phyloP scores from a whole-genome alignment of 1,140 invertebrate genomes.

The Aleiodes sp. region DNA sequence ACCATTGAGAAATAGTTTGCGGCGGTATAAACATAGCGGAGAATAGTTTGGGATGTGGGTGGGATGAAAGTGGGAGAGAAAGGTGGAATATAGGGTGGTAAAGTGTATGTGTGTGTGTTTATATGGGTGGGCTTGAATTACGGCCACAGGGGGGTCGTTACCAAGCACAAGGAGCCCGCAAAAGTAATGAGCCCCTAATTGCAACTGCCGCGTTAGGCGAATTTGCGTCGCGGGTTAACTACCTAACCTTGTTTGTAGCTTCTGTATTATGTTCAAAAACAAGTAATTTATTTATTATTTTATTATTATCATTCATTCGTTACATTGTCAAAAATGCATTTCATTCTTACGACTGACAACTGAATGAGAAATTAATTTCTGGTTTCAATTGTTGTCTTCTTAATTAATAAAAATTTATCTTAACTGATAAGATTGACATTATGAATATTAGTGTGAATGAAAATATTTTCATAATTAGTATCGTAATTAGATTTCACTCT shows the following conservation, averaged over 20 bases:
- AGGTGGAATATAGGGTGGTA: not conserved
- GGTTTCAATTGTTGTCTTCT: no score
- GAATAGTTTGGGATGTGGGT: conserved; percentile 31
- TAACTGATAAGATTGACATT: no score
- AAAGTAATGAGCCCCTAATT: conserved; percentile 43
- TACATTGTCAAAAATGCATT: no score
- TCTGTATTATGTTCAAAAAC: not conserved
- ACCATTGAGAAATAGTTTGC: conserved; percentile 42
- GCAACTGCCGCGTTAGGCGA: conserved; percentile 32
- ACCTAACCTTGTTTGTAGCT: not conserved
- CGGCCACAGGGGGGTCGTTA: conserved; percentile 49
- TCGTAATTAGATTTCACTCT: no score
- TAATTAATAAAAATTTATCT: no score
- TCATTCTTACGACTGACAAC: no score
- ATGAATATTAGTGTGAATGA: no score
- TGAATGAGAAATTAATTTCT: no score
- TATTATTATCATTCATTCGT: not conserved
- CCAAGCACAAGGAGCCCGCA: conserved; percentile 33
- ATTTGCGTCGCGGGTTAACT: conserved; percentile 29
- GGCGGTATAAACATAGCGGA: conserved; percentile 39
- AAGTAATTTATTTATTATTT: conserved; percentile 22
- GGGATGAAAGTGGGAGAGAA: not conserved
- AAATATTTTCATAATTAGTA: no score
- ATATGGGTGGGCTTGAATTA: conserved; percentile 41
- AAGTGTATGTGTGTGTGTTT: no score